A percentile compares a stretch with the other conserved stretches of the same genome.
phyloP scores from a whole-genome alignment of 2,888 invertebrate species.

The Eledone cirrhosa region DNA sequence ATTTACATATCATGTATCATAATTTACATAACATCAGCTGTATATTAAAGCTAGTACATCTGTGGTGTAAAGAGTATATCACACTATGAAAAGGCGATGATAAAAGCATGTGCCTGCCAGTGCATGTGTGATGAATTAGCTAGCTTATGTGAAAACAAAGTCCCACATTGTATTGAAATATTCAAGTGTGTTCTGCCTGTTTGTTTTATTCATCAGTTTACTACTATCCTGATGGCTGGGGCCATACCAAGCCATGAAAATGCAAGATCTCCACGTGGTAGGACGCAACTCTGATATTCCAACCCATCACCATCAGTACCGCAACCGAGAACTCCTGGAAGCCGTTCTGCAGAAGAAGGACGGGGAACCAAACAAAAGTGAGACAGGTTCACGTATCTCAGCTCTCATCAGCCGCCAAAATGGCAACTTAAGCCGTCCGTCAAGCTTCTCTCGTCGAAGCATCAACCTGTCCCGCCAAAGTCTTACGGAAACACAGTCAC shows the following conservation, averaged over 20 bases:
- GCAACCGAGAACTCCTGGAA: conserved; percentile 53
- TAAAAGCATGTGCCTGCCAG: no score
- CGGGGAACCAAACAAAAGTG: conserved; percentile 42
- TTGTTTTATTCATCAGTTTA: no score
- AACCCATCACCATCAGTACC: conserved; percentile 34
- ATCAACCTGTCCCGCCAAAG: conserved; percentile 39
- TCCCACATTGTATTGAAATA: no score
- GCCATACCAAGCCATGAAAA: conserved; percentile 19
- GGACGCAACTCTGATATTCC: conserved; percentile 18
- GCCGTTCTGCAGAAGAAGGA: conserved; percentile 55
- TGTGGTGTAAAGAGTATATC: no score
- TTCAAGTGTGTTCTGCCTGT: no score
- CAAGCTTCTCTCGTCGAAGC: conserved; percentile 35
- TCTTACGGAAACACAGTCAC: conserved; percentile 32
- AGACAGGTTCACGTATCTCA: conserved; percentile 43
- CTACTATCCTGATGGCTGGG: conserved; percentile 22
- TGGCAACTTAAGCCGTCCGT: conserved; percentile 47
- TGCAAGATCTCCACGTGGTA: conserved; percentile 27
- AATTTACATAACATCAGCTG: no score
- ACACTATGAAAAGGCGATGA: no score
- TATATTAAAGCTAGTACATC: no score
- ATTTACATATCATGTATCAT: no score
- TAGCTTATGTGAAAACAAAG: no score
- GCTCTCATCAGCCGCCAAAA: conserved; percentile 39
- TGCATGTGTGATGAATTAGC: no score